Conservation (phyloP, 2,113 vertebrate species). For the Misgurnus anguillicaudatus region DNA sequence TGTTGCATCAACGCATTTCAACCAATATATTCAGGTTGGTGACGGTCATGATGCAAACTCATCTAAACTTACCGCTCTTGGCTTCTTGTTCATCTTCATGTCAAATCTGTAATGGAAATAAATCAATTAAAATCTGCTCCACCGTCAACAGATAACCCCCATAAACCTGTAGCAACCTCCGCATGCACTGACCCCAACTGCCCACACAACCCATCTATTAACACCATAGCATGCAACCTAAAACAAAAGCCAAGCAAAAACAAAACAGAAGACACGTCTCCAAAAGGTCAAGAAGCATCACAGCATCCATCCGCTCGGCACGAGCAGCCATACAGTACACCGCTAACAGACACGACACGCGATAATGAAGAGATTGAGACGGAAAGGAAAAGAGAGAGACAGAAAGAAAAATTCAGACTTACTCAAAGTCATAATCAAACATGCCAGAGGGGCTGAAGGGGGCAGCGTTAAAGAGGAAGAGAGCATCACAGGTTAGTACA, state of each 20-base stretch:
- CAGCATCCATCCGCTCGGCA: neutral
- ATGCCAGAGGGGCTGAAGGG: constrained; percentile 98
- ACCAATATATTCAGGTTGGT: no score
- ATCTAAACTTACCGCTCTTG: constrained; percentile 88
- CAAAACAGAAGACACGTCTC: neutral
- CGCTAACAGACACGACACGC: constrained; percentile 48
- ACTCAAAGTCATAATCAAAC: constrained; percentile 99
- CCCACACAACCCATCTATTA: neutral
- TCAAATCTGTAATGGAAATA: constrained; percentile 85
- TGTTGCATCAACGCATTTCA: no score
- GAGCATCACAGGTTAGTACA: constrained; percentile 95
- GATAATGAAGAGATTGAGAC: constrained; percentile 26
- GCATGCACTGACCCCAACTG: neutral
- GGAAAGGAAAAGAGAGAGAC: constrained; percentile 71
- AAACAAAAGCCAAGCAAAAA: constrained; percentile 13
- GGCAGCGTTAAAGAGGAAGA: constrained; percentile 91
- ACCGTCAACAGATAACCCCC: neutral
- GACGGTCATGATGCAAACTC: no score
- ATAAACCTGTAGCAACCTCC: neutral
- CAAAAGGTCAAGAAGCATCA: constrained; percentile 1
- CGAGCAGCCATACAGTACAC: neutral
- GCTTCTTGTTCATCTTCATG: constrained; percentile 99
- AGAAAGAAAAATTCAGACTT: constrained; percentile 92
- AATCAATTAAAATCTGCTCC: neutral
- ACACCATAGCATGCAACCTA: constrained; percentile 34